A percentile compares a stretch with the other conserved stretches of the same genome.
phyloP scores from a whole-genome alignment of 2,888 invertebrate species.

The Cetonia aurata region DNA sequence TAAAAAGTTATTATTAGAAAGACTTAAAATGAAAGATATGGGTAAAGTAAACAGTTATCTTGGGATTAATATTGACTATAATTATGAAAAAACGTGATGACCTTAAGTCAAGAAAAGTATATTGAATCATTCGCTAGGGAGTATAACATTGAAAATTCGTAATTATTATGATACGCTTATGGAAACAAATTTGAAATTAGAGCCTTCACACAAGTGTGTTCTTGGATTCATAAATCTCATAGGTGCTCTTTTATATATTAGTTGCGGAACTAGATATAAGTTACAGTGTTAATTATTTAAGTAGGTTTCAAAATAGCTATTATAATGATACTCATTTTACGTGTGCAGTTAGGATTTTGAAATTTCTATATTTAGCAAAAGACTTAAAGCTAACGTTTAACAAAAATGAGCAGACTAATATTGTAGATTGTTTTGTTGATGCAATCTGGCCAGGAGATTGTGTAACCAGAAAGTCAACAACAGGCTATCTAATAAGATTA shows the following conservation, averaged over 20 bases:
- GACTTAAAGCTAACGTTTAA: background rate
- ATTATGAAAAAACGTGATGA: slow-evolving; percentile 52
- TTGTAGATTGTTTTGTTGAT: slow-evolving; percentile 55
- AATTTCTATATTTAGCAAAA: background rate
- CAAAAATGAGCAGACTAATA: background rate
- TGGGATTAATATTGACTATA: slow-evolving; percentile 58
- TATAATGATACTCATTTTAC: background rate
- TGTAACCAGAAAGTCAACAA: slow-evolving; percentile 48
- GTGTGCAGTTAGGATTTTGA: background rate
- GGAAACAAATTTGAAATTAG: slow-evolving; percentile 48
- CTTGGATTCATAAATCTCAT: slow-evolving; percentile 49
- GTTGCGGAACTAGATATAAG: background rate
- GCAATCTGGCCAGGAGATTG: slow-evolving; percentile 60
- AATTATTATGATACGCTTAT: slow-evolving; percentile 46
- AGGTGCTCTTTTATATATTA: slow-evolving; percentile 18
- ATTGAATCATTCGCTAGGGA: slow-evolving; percentile 48
- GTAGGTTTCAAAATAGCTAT: slow-evolving; percentile 8
- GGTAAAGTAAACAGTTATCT: slow-evolving; percentile 48
- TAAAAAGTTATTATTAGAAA: slow-evolving; percentile 35
- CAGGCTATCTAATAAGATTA: slow-evolving; percentile 59
- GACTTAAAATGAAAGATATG: slow-evolving; percentile 48
- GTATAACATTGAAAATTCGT: slow-evolving; percentile 45
- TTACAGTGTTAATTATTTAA: slow-evolving; percentile 6
- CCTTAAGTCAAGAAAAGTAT: slow-evolving; percentile 56
- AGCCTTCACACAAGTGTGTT: slow-evolving; percentile 39